Conservation (phyloP, 1,140 invertebrate genomes). For the Orchestia grillus region DNA sequence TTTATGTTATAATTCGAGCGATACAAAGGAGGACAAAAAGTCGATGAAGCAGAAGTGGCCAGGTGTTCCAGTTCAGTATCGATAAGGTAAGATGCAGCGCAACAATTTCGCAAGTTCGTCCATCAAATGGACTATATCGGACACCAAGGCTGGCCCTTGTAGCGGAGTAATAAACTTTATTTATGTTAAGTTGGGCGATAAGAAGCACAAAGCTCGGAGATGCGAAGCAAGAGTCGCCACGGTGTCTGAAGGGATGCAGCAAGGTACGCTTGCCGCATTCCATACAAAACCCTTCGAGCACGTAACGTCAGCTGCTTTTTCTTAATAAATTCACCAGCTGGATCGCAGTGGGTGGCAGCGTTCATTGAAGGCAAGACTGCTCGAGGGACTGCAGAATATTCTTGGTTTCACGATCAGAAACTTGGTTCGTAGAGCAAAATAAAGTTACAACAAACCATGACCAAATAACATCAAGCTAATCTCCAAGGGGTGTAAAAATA, state of each 20-base stretch:
- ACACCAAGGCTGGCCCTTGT: background rate
- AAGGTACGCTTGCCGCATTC: background rate
- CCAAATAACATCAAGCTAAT: background rate
- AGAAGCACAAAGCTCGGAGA: background rate
- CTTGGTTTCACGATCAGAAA: background rate
- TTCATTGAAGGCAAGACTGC: slow-evolving; percentile 23
- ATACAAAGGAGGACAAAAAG: background rate
- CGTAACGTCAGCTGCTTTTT: slow-evolving; percentile 16
- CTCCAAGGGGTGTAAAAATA: too few relatives aligned
- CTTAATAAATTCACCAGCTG: slow-evolving; percentile 30
- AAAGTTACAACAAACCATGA: background rate
- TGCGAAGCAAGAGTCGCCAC: background rate
- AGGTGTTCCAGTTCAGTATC: background rate
- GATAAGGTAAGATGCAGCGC: slow-evolving; percentile 26
- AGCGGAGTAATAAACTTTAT: background rate
- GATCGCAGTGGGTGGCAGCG: slow-evolving; percentile 36
- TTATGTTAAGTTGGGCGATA: background rate
- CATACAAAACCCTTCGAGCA: background rate
- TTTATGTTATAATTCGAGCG: slow-evolving; percentile 44
- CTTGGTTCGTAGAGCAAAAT: background rate
- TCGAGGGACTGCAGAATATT: background rate
- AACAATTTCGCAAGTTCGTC: background rate
- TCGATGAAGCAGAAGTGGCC: background rate
- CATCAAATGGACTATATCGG: background rate
- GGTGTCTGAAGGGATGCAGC: slow-evolving; percentile 1